Conservation (phyloP, 1,140 invertebrate genomes). For the Drosophila asahinai region DNA sequence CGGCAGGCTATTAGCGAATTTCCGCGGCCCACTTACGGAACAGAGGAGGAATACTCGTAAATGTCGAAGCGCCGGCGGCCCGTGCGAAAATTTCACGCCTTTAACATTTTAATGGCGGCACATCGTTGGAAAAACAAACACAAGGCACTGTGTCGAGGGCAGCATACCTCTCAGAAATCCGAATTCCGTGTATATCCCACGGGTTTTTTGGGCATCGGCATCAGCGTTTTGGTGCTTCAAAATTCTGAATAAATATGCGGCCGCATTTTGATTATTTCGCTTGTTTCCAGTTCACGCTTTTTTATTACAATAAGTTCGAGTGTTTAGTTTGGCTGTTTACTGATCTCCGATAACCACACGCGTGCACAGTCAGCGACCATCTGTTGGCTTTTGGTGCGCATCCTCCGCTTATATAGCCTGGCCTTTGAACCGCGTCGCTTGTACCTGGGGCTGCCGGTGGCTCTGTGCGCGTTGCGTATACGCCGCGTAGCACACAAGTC, state of each 20-base stretch:
- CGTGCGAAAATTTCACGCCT: conserved; percentile 66
- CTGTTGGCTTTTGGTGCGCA: conserved; percentile 70
- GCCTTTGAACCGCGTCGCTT: conserved; percentile 14
- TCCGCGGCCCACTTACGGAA: conserved; percentile 44
- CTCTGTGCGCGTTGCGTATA: conserved; percentile 67
- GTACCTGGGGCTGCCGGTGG: neutral
- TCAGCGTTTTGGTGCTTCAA: conserved; percentile 16
- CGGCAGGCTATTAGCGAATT: conserved; percentile 60
- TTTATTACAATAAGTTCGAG: conserved; percentile 51
- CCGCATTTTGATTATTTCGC: conserved; percentile 32
- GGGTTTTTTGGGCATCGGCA: conserved; percentile 5
- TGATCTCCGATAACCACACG: conserved; percentile 71
- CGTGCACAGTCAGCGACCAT: conserved; percentile 77
- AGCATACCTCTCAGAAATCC: conserved; percentile 30
- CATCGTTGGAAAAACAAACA: conserved; percentile 62
- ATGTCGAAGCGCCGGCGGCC: conserved; percentile 20
- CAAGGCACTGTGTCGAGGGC: conserved; percentile 20
- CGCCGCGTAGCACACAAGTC: conserved; percentile 66
- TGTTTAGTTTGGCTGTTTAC: conserved; percentile 31
- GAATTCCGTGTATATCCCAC: conserved; percentile 17
- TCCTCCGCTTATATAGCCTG: conserved; percentile 63
- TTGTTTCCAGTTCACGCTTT: conserved; percentile 27
- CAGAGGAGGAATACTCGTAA: conserved; percentile 16
- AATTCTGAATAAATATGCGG: conserved; percentile 31
- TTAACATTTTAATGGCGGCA: conserved; percentile 60